Conservation (phyloP, 1,140 invertebrate species). For the Cyrtorhinus lividipennis region DNA sequence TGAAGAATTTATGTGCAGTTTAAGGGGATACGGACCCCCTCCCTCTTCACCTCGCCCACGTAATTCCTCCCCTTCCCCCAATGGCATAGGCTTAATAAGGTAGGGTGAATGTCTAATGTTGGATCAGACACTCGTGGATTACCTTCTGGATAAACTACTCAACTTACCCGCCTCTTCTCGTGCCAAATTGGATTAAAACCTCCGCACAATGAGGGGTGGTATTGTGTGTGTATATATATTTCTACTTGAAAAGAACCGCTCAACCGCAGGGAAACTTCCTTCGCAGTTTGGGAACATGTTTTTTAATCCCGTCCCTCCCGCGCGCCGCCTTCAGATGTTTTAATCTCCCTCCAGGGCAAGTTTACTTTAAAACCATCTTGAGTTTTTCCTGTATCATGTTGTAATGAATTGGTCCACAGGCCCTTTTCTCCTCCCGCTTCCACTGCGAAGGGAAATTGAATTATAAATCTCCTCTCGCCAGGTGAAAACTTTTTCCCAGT, state of each 20-base stretch:
- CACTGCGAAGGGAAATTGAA: background rate
- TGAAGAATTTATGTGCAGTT: background rate
- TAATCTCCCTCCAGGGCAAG: background rate
- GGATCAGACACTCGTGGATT: background rate
- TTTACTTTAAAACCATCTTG: background rate
- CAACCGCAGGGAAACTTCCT: background rate
- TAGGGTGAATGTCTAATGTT: background rate
- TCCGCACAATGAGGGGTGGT: background rate
- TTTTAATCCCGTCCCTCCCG: background rate
- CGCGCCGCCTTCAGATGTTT: background rate
- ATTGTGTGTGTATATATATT: too few species aligned
- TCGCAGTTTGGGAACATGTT: background rate
- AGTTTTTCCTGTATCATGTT: background rate
- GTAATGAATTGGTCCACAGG: background rate
- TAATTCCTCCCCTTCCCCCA: too few species aligned
- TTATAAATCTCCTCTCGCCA: background rate
- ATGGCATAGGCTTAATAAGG: background rate
- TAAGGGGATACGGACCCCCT: background rate
- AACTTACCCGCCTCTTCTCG: background rate
- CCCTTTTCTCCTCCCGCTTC: background rate
- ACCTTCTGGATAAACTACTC: background rate
- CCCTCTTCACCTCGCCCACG: too few species aligned
- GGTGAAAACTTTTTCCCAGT: background rate
- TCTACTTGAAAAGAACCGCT: background rate
- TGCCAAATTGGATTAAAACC: background rate